phyloP scores from a whole-genome alignment of 2,888 invertebrate genomes.

The Colostygia pectinataria region DNA sequence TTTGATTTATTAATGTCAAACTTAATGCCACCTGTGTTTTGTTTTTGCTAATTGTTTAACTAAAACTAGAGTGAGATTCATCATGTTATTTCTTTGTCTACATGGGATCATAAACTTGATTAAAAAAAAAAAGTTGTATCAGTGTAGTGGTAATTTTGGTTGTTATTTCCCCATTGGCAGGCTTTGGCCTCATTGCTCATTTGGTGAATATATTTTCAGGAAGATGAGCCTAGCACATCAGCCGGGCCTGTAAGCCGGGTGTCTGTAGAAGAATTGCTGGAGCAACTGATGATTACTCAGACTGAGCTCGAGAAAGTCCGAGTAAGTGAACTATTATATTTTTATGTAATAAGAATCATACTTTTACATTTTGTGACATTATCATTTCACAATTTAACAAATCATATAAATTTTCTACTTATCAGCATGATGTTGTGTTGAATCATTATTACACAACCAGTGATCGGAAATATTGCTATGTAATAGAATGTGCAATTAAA shows the following conservation, averaged over 20 bases:
- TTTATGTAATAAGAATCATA: background rate
- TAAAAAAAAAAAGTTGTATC: too few species aligned
- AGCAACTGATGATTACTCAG: slow-evolving; percentile 92
- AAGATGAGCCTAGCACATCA: slow-evolving; percentile 55
- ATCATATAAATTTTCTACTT: slow-evolving; percentile 38
- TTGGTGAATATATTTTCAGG: slow-evolving; percentile 55
- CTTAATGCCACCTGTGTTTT: too few species aligned
- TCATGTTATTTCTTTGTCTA: too few species aligned
- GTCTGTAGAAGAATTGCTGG: slow-evolving; percentile 91
- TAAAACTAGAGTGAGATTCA: too few species aligned
- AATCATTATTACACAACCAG: slow-evolving; percentile 26
- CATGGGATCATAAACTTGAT: too few species aligned
- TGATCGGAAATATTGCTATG: slow-evolving; percentile 20
- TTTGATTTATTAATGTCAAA: too few species aligned
- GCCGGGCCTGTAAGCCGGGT: slow-evolving; percentile 86
- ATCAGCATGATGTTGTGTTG: slow-evolving; percentile 22
- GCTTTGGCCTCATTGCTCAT: too few species aligned
- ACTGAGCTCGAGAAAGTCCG: slow-evolving; percentile 93
- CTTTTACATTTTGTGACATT: slow-evolving; percentile 3
- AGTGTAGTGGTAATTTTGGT: too few species aligned
- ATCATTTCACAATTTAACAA: slow-evolving; percentile 19
- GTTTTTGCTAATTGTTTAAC: too few species aligned
- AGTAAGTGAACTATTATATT: slow-evolving; percentile 78
- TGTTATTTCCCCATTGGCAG: too few species aligned
- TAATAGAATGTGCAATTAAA: slow-evolving; percentile 14